Percentiles rank a stretch among this genome's conserved stretches.
phyloP scores from a whole-genome alignment of 2,113 vertebrate genomes.

The Dendrocopos noguchii region DNA sequence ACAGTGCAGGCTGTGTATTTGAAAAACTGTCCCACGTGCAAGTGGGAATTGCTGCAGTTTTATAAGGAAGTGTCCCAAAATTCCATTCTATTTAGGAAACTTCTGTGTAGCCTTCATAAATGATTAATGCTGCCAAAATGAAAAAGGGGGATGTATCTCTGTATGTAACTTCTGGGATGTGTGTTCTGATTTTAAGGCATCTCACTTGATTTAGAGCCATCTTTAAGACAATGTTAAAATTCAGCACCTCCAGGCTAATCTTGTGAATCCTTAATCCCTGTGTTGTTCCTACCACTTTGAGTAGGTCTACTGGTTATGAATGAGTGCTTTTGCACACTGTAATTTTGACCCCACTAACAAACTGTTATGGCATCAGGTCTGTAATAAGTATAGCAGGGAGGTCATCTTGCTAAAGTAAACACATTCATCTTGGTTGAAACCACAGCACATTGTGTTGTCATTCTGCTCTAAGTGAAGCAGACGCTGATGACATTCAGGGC shows the following conservation, averaged over 20 bases:
- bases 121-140: neutral
- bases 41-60: neutral
- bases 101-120: neutral
- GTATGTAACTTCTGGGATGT: neutral
- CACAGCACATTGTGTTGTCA: neutral
- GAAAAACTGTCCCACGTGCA: neutral
- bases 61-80: neutral
- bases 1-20: neutral
- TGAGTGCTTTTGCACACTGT: neutral
- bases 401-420: neutral
- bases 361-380: fast-evolving
- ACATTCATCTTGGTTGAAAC: neutral
- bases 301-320: neutral
- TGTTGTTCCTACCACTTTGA: neutral
- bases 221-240: neutral
- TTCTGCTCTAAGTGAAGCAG: neutral
- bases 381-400: neutral
- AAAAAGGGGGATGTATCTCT: neutral
- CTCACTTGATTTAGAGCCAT: neutral
- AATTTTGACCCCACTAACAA: neutral
- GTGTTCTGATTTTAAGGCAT: neutral
- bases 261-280: neutral
- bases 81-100: neutral
- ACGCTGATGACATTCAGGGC: neutral
- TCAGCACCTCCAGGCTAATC: neutral